Conservation (phyloP, 1,140 invertebrate genomes). For the Meloidogyne exigua region DNA sequence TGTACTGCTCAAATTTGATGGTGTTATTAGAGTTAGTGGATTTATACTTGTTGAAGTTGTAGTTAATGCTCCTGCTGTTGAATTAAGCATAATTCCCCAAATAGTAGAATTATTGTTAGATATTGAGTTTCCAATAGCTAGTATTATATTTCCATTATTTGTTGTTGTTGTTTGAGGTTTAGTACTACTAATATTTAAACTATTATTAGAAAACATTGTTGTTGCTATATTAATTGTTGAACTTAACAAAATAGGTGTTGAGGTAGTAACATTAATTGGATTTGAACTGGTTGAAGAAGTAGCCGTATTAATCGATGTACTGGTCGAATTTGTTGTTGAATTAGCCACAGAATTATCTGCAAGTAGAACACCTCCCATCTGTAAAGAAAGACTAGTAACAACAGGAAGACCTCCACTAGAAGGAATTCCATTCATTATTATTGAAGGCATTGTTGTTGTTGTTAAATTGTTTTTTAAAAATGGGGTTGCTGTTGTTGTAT, state of each 20-base stretch:
- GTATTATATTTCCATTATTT: background rate
- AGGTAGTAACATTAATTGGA: background rate
- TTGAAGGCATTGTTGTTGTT: background rate
- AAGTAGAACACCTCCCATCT: background rate
- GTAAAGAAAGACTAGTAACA: background rate
- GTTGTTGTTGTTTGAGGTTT: too few relatives aligned
- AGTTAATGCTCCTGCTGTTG: background rate
- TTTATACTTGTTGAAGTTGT: background rate
- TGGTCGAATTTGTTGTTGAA: background rate
- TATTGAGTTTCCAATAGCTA: background rate
- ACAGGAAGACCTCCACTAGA: background rate
- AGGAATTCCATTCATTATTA: too few relatives aligned
- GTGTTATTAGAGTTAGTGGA: background rate
- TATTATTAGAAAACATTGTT: background rate
- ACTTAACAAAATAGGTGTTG: background rate
- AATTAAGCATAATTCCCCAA: background rate
- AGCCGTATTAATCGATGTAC: background rate
- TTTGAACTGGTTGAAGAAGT: too few relatives aligned
- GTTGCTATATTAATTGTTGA: background rate
- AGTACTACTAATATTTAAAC: background rate
- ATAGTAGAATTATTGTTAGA: background rate
- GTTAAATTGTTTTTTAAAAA: background rate
- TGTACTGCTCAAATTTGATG: slow-evolving; percentile 12
- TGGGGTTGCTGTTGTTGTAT: background rate
- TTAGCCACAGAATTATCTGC: too few relatives aligned